Conservation (phyloP, 2,797 vertebrate genomes). For the Peromyscus eremicus region DNA sequence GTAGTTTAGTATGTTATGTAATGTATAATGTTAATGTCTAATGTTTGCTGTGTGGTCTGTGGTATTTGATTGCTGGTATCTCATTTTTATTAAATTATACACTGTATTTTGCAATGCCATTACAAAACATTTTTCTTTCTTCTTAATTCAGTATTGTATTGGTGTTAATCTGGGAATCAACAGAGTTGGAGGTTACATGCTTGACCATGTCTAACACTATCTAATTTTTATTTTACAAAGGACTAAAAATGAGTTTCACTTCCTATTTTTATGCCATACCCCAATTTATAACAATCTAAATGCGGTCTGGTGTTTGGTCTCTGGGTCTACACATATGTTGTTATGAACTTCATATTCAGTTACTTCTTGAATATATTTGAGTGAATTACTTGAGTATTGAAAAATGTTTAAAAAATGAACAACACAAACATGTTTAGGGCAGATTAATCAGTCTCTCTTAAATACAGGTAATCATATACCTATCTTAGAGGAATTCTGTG, state of each 20-base stretch:
- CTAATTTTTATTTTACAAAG: constrained; percentile 1
- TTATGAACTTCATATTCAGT: background rate
- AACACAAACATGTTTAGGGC: background rate
- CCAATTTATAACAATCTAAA: background rate
- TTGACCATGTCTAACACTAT: background rate
- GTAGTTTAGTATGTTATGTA: background rate
- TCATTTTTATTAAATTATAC: background rate
- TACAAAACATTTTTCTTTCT: background rate
- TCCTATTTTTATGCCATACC: background rate
- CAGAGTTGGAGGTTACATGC: background rate
- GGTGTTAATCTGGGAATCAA: background rate
- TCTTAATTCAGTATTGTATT: background rate
- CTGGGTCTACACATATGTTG: background rate
- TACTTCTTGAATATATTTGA: background rate
- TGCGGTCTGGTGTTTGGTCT: background rate
- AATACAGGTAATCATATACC: background rate
- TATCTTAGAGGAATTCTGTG: background rate
- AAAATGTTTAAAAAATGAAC: background rate
- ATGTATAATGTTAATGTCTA: background rate
- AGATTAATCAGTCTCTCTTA: background rate
- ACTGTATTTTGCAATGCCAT: background rate
- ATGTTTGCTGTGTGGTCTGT: background rate
- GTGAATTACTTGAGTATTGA: background rate
- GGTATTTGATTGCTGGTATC: background rate
- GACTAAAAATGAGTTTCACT: background rate